Evolutionary conservation across 1,140 invertebrate species (phyloP), one percentile per base, ranked within the genome.

Genomic region (Eumaeus atala): DNA sequence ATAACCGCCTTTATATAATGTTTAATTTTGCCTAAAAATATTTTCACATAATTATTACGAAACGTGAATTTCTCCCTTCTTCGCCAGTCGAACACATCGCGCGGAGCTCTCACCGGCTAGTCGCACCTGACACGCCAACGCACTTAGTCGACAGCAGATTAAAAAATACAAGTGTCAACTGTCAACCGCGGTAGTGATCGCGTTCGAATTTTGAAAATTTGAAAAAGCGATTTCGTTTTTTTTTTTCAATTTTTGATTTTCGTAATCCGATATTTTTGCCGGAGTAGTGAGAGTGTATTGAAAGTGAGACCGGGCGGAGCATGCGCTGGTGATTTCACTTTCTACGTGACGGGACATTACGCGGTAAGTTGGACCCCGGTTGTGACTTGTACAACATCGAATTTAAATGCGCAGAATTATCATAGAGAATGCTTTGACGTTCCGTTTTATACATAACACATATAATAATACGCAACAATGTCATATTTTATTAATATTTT

Each of bases 301-400:
- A 74, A 66, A 70, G 65, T 70, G 67, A 67, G 61, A 55, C 58
- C 65, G 66, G 61, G 59, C 67, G 72, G 54, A 67, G 72, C 72
- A 61, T 61, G 68, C 62, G 66, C 63, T 67, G 66, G 67, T 63
- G 59, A 66, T 74, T 77, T 78, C 75, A 77, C 75, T 81, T 78
- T 78, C 77, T 73, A 76, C 59, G 59, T 59, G 66, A 69, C 70
- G 74, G 71, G 70, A 74, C 77, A 70, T 60, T 65, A 49, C 66
- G 61, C 69, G 72, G 75, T 76, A 58, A 77, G 74, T 60, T 48
- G 21, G 21, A 28, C 21, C 21, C 21, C 58, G 21, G 35, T 55
- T 52, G 69, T 73, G 61, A 62, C 69, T 53, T 42, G 40, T 53
- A 21, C 35, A 50, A 49, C 21, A 40, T 12, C 16, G 38, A 49